phyloP scores from a whole-genome alignment of 1,140 invertebrate genomes.

The Bombus ignitus region DNA sequence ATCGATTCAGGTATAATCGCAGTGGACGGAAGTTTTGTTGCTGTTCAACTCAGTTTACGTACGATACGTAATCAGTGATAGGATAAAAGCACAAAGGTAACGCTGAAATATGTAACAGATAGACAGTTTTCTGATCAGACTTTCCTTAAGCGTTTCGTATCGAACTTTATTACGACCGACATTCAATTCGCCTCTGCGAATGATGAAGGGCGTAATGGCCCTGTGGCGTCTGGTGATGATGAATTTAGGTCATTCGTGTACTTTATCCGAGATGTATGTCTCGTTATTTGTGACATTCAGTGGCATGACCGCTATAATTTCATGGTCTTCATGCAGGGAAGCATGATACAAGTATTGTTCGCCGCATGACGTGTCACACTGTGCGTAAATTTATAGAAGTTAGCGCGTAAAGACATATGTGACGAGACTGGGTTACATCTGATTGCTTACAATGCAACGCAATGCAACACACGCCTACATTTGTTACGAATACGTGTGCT shows the following conservation, averaged over 20 bases:
- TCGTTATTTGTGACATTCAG: slow-evolving; percentile 24
- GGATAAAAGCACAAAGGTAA: neutral
- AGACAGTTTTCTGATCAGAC: neutral
- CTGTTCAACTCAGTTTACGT: neutral
- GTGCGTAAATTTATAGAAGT: slow-evolving; percentile 23
- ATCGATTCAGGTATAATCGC: neutral
- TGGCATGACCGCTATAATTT: slow-evolving; percentile 9
- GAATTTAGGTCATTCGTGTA: slow-evolving; percentile 59
- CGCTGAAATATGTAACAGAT: neutral
- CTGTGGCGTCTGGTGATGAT: slow-evolving; percentile 24
- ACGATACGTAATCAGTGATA: neutral
- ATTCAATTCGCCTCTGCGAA: neutral
- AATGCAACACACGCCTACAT: slow-evolving; percentile 25
- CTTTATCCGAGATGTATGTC: slow-evolving; percentile 28
- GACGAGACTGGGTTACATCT: slow-evolving; percentile 31
- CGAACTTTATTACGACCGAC: neutral
- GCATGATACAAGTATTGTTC: slow-evolving; percentile 15
- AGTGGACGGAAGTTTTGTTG: neutral
- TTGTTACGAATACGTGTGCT: slow-evolving; percentile 9
- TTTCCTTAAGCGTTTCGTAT: neutral
- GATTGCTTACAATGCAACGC: slow-evolving; percentile 39
- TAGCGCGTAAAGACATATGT: slow-evolving; percentile 7
- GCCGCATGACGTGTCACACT: neutral
- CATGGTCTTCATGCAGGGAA: neutral
- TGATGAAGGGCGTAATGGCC: slow-evolving; percentile 38